Evolutionary conservation across 2,797 vertebrate genomes (phyloP), one percentile per base, ranked within the genome.

Genomic region (Mallotus villosus): DNA sequence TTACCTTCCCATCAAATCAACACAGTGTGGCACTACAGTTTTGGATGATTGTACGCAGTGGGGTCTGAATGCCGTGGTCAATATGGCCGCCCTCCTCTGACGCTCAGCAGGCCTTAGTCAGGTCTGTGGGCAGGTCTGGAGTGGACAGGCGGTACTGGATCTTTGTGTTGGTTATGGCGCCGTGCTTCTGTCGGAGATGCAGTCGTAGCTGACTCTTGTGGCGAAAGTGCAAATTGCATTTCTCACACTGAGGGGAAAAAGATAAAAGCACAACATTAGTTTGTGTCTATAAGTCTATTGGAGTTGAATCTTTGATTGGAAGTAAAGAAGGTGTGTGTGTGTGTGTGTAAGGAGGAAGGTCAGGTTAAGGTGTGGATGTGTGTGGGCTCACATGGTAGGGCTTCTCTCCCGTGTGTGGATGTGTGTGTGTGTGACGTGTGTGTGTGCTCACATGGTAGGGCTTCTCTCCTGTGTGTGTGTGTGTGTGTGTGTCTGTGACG

Each of bases 101-200:
- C 65, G 67, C 68, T 96, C 91, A 98, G 92, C 96, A 98, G 22
- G 95, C 88, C 86, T 97, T 98, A 16, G 95, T 95, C 83, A 97
- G 87, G 85, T 97, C 96, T 0, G 95, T 92, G 17, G 95, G 92
- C 88, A 94, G 89, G 73, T 97, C 95, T 0, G 86, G 83, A 0
- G 93, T 88, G 0, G 97, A 95, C 91, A 97, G 92, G 0, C 97
- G 96, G 86, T 99, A 99, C 75, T 99, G 98, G 86, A 98, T 94
- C 94, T 99, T 99, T 82, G 98, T 99, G 94, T 99, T 99, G 75
- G 98, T 99, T 93, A 99, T 99, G 86, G 98, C 97, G 1, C 98
- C 98, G 1, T 99, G 98, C 88, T 99, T 99, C 93, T 99, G 98
- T 80, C 97, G 95, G 5, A 99, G 91, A 78, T 99, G 98, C 78